Evolutionary conservation across 2,888 invertebrate genomes (phyloP), one percentile per base, ranked within the genome.

Genomic region (Sussaba pulchella): DNA sequence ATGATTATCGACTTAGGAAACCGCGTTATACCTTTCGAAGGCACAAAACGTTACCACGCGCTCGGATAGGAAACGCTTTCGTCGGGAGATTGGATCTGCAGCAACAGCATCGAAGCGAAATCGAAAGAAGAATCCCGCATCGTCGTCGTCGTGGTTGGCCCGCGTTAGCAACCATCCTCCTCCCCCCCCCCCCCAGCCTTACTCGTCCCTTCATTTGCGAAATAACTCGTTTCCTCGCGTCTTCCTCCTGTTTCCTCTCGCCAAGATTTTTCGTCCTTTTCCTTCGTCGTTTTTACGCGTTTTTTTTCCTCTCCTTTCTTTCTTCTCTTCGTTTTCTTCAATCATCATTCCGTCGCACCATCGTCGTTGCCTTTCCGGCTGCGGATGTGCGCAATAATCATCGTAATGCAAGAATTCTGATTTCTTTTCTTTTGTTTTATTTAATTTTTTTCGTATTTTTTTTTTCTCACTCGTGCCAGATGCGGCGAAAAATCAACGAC

Each of bases 41-140:
- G 21, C 50, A 52, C n/a, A 39, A 67, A 36, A 19, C 39, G 50
- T 43, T 26, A 43, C n/a, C n/a, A 14, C 36, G 50, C 50, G 52
- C 52, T 67, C 67, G 52, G 67, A 67, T 67, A 24, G 50, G 52
- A 67, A 67, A 67, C 52, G 67, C 67, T 52, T 67, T 67, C 52
- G 50, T 52, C 67, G 39, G 10, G 17, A 67, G 67, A 67, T 67
- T 67, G 67, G 39, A 67, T 67, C 67, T 52, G 21, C 67, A 39
- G 67, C 52, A 52, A 52, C 52, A 41, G 67, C 36, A 39, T 67
- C 52, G 24, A 39, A 39, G 67, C 50, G 67, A 67, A 67, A 67
- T 52, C 52, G 52, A 67, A 50, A 67, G 67, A 52, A 26, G 26
- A 67, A 67, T 8, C 67, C 39, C 50, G 19, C 19, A 2, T 8